Base-by-base conservation (phyloP, 2,888 invertebrate species). In the Caenorhabditis afra region DNA sequence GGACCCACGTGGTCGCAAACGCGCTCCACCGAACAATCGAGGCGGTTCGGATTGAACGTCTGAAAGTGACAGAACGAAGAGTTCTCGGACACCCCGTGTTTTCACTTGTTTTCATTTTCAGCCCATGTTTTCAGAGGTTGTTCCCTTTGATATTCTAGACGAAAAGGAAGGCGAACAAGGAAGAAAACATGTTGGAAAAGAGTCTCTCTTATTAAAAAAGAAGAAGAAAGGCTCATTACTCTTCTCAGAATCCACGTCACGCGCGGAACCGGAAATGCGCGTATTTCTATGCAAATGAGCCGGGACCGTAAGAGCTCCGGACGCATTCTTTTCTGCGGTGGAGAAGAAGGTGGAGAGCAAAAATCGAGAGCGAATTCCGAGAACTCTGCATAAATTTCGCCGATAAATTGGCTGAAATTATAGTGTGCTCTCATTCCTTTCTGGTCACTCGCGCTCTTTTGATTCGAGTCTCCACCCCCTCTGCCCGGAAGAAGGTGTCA, bases 351-450 rank as follows among this genome's bases (percentile, higher is more conserved):
- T n/a, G 44, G 3, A 44, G 3, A 44, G 44, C 11, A n/a, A 16
- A 44, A 3, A n/a, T 44, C 10, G 44, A 16, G 10, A 44, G 11
- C n/a, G 29, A 29, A 29, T 29, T 5, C 29, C 7, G 29, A 29
- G 29, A 29, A 29, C 29, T 29, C 29, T 29, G 29, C 29, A 29
- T 29, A 29, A 29, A 29, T 29, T n/a, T 7, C 14, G 7, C 11
- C 11, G n/a, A n/a, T 10, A 57, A 67, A 67, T 58, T 67, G 58
- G 41, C 58, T 67, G 58, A 67, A 58, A 67, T 67, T 67, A 66
- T 20, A 64, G 29, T 7, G 4, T 29, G 29, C 29, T 29, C 29
- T 29, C 29, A 5, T 7, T 29, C 29, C 29, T 29, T 29, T 29
- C 4, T 29, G 29, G 29, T 29, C 29, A 29, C 29, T 29, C 29